A percentile compares a stretch with the other conserved stretches of the same genome.
Evolutionary conservation across 2,113 vertebrate genomes (phyloP).

Genomic region (Cyanocitta stelleri): DNA sequence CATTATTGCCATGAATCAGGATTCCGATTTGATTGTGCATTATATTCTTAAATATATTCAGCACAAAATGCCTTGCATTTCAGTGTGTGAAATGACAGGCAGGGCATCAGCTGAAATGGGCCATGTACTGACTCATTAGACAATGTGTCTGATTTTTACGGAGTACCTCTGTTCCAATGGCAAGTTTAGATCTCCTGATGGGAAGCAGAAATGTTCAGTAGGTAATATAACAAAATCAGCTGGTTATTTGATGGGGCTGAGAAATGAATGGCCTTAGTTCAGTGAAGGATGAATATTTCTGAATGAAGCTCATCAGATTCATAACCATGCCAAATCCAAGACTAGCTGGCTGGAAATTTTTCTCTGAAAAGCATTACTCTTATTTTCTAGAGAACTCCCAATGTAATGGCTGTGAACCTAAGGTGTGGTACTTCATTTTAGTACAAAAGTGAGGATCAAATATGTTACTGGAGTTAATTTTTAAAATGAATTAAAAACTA

Average conservation of each 20-base stretch:
- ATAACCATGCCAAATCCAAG: background rate
- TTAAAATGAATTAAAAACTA: background rate
- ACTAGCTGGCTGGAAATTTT: background rate
- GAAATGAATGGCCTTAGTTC: background rate
- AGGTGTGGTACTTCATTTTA: background rate
- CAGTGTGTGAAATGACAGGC: background rate
- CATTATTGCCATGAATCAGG: background rate
- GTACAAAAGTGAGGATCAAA: background rate
- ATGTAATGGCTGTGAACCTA: background rate
- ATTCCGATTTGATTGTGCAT: constrained; percentile 51
- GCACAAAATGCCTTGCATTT: background rate
- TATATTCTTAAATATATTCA: constrained; percentile 42
- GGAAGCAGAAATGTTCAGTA: background rate
- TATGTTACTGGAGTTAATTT: background rate
- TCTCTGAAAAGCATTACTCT: background rate
- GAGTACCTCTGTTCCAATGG: background rate
- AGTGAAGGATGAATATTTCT: background rate
- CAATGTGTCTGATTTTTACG: constrained; percentile 46
- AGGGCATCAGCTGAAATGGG: background rate
- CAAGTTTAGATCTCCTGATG: background rate
- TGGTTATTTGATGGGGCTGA: background rate
- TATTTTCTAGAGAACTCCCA: background rate
- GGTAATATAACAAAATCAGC: constrained; percentile 4
- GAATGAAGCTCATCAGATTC: background rate
- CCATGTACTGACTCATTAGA: background rate